These are phyloP conservation scores for Tautogolabrus adspersus DNA, from an alignment of 2,113 vertebrate species.

Conservation along the genomic window DNA sequence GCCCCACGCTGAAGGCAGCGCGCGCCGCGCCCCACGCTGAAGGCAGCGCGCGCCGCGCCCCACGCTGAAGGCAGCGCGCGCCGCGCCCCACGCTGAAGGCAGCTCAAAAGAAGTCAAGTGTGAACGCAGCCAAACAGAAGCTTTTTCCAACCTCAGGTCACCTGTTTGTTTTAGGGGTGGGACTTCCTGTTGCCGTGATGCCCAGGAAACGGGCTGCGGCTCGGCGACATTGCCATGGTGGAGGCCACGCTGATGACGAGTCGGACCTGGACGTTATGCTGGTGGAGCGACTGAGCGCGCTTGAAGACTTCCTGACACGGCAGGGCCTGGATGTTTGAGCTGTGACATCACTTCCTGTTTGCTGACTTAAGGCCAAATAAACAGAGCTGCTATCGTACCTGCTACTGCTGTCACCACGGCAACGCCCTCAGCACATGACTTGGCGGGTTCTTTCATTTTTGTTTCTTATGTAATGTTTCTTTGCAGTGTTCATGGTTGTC, in stretches of 20 bases:
- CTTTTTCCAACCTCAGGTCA: background rate
- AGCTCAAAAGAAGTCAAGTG: no score
- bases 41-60: no score
- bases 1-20: no score
- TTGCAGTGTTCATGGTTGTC: constrained; percentile 6
- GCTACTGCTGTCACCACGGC: constrained; percentile 14
- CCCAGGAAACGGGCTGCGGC: constrained; percentile 83
- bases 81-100: no score
- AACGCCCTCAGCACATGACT: background rate
- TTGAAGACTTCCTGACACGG: constrained; percentile 89
- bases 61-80: no score
- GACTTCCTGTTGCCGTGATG: constrained; percentile 62
- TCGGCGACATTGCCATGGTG: constrained; percentile 83
- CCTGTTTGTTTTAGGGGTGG: constrained; percentile 40
- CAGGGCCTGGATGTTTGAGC: constrained; percentile 84
- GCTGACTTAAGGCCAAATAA: constrained; percentile 29
- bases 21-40: no score
- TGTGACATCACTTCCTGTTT: constrained; percentile 44
- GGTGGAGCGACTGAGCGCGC: constrained; percentile 91
- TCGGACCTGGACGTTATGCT: constrained; percentile 90
- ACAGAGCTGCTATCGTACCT: constrained; percentile 36
- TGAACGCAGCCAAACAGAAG: no score
- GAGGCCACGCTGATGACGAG: constrained; percentile 51
- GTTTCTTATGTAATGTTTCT: no score
- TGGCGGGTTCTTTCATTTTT: background rate